Evolutionary conservation across 2,888 invertebrate genomes (phyloP), one percentile per base, ranked within the genome.

Genomic region (Amphimallon solstitiale): DNA sequence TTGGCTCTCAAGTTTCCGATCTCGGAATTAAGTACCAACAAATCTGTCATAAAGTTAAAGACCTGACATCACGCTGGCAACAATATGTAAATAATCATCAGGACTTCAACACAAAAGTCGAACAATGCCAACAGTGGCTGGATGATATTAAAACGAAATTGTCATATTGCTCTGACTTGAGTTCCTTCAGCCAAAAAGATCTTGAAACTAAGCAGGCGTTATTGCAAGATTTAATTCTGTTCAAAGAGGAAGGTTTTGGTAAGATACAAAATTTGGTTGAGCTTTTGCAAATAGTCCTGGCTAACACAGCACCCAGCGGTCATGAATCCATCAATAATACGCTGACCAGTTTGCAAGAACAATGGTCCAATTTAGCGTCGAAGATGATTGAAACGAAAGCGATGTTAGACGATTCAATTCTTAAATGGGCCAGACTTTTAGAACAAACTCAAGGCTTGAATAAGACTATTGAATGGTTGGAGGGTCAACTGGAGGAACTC

Each of bases 11-110:
- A 78, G 91, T 95, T 49, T 93, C 95, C 0, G 97, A 97, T 81
- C 81, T 97, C n/a, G 93, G 94, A 7, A 88, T 93, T 1, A 94
- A 95, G 82, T 97, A 97, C 78, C 95, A 96, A 79, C 92, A 93
- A 74, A 86, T 97, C 37, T 92, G 93, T 61, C 92, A 92, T 74
- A 94, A 94, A 81, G 92, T 96, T 0, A 97, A 97, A 84, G 97
- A 97, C 76, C 83, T 96, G 19, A 93, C 93, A 21, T 88, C 89
- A 59, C 92, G 94, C 73, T 97, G 97, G 97, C 94, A 95, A 76
- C 93, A 94, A 70, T 96, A 95, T 79, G 95, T 94, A 0, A 89
- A 88, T 46, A 90, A 90, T 23, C 95, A 96, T 78, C 92, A 94
- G 84, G 94, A 95, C 75, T 95, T 95, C 76, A 90, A 94, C 60